Base-by-base conservation (phyloP, 2,113 vertebrate species). In the Halcyon senegalensis region DNA sequence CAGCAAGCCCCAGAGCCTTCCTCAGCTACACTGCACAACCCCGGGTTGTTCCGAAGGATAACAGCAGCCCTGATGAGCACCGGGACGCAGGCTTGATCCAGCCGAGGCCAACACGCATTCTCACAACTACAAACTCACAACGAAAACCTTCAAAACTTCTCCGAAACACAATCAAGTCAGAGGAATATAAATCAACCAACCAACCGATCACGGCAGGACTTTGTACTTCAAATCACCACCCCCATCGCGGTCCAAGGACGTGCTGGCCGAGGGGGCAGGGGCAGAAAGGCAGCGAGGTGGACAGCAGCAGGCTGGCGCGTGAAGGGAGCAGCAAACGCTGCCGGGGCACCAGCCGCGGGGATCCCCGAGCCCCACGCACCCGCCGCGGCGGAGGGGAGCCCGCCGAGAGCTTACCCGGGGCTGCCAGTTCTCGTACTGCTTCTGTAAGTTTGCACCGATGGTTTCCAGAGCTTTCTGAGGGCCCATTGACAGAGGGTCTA, bases 401-500 rank as follows among this genome's bases (percentile, higher is more conserved):
- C 33, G 24, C 30, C 24, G 9, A 31, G 7, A 4, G 94, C 99
- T 99, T 96, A 99, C 99, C 98, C 99, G 94, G 21, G 99, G 99
- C 96, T 99, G 99, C 99, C 99, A 99, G 97, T 99, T 99, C 95
- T 99, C 99, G 5, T 99, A 99, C 95, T 99, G 99, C 97, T 99
- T 99, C 98, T 99, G 99, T 43, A 99, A 97, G 88, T 99, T 99
- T 30, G 99, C 99, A 63, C 99, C 99, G 3, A 99, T 99, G 75
- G 99, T 99, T 97, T 99, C 99, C 98, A 99, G 98, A 86, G 99
- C 99, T 92, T 99, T 99, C 96, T 99, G 99, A n/a, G 99, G 99
- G 67, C 99, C 99, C 99, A 99, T 99, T 1, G 99, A 99, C 93
- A 99, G 98, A 85, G 99, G 99, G 98, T 99, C 99, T 99, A 97